Evolutionary conservation across 2,113 vertebrate species (phyloP), one percentile per base, ranked within the genome.

Genomic region (Chloropsis cyanopogon): DNA sequence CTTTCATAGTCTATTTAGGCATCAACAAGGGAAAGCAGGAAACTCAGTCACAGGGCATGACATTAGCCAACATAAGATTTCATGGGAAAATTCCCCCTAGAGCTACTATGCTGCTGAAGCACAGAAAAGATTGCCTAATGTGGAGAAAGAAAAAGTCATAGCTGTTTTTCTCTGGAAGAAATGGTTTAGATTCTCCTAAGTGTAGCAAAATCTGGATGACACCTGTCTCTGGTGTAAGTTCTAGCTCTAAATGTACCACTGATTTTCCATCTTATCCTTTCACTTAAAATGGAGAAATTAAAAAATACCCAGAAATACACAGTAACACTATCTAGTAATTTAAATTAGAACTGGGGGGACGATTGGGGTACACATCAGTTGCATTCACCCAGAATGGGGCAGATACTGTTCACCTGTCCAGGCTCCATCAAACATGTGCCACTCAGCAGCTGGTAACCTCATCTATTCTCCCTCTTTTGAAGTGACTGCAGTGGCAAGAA

Each of bases 21-120:
- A 53, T 17, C 24, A 66, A 11, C 35, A 46, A 13, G 3, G 10
- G 5, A 59, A 92, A 75, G 5, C n/a, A 57, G 52, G 63, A 71
- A 76, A 53, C 1, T 65, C 33, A 8, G 11, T n/a, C 3, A 4
- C 0, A 1, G 14, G 2, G 7, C 0, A 0, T 4, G 12, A 37
- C 4, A 78, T 52, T 24, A 78, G 20, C n/a, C 22, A 63, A 11
- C 24, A 37, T 42, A 94, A 61, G 64, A 76, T 87, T 84, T 87
- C 31, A 71, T 52, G 42, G 31, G 52, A 63, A 92, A 79, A 78
- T 4, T 77, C 15, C 13, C 11, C 18, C 19, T 49, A 63, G 56
- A 91, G 20, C 18, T 46, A 21, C 53, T 65, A 14, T 49, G 60
- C 33, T 88, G 42, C 29, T 86, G 75, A 86, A 49, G 83, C 14